phyloP scores from a whole-genome alignment of 2,888 invertebrate species.

The Alsophila aescularia region DNA sequence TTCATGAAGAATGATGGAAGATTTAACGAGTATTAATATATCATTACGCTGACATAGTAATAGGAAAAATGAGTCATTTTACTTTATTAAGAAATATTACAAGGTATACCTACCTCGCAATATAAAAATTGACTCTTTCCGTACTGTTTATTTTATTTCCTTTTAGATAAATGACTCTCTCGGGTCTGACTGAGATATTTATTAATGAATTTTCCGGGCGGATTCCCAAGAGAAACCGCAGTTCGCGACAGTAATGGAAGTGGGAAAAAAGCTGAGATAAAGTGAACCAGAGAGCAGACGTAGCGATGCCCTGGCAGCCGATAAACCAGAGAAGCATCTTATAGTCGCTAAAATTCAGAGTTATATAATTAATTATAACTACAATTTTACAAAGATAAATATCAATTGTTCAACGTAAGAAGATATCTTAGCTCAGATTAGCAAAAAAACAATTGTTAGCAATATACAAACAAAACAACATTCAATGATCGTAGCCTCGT shows the following conservation, averaged over 20 bases:
- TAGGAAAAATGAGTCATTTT: constrained; percentile 39
- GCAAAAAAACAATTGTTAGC: too few species aligned
- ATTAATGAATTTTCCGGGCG: constrained; percentile 60
- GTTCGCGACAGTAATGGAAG: constrained; percentile 61
- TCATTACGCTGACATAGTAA: constrained; percentile 42
- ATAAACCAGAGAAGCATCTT: constrained; percentile 51
- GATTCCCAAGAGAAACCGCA: constrained; percentile 51
- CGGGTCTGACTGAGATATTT: constrained; percentile 53
- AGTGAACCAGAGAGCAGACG: constrained; percentile 48
- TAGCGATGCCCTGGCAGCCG: constrained; percentile 53
- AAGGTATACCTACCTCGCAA: constrained; percentile 14
- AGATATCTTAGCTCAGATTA: too few species aligned
- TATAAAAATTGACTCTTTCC: constrained; percentile 28
- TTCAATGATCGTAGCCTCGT: constrained; percentile 20
- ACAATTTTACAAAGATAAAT: too few species aligned
- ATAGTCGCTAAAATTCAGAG: constrained; percentile 49
- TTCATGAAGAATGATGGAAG: constrained; percentile 52
- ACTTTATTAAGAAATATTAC: constrained; percentile 20
- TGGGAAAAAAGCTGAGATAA: constrained; percentile 60
- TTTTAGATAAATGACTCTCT: constrained; percentile 45
- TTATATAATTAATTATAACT: too few species aligned
- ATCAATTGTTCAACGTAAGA: too few species aligned
- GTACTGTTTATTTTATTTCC: constrained; percentile 36
- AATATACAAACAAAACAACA: too few species aligned
- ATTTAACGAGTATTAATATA: constrained; percentile 39